Percentiles rank a stretch among this genome's conserved stretches.
phyloP scores from a whole-genome alignment of 2,113 vertebrate species.

The Ifrita kowaldi region DNA sequence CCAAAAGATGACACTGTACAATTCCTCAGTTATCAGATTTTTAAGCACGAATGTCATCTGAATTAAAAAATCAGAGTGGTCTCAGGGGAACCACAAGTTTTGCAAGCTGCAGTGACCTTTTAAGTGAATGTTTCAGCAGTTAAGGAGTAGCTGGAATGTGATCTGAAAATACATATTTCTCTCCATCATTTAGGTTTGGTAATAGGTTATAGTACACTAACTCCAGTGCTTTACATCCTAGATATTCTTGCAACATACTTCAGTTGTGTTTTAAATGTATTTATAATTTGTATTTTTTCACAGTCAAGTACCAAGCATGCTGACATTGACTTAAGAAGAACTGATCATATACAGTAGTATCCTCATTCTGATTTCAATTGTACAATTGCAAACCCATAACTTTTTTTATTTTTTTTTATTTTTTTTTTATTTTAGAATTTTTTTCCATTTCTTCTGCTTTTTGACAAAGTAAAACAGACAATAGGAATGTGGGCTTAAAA shows the following conservation, averaged over 20 bases:
- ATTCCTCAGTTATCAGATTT: not conserved
- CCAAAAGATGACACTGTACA: not conserved
- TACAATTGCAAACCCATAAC: not conserved
- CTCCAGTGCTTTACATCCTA: not conserved
- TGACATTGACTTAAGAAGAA: not conserved
- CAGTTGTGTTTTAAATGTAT: not conserved
- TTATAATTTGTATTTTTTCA: not conserved
- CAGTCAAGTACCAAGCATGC: not conserved
- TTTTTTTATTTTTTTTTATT: too few relatives aligned
- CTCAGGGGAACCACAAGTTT: not conserved
- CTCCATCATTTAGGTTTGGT: not conserved
- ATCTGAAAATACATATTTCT: not conserved
- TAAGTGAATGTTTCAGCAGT: not conserved
- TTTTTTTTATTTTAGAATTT: not conserved
- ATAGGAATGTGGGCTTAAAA: not conserved
- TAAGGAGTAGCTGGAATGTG: not conserved
- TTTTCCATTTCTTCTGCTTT: not conserved
- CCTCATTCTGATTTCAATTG: not conserved
- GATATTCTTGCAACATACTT: not conserved
- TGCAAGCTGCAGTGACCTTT: not conserved
- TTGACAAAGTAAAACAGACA: not conserved
- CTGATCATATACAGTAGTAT: not conserved
- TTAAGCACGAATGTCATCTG: not conserved
- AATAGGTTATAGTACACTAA: not conserved
- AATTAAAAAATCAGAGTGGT: not conserved